Percentiles rank a stretch among this genome's conserved stretches.
Conservation (phyloP, 1,140 invertebrate species). For the Heliconius eleuchia region DNA sequence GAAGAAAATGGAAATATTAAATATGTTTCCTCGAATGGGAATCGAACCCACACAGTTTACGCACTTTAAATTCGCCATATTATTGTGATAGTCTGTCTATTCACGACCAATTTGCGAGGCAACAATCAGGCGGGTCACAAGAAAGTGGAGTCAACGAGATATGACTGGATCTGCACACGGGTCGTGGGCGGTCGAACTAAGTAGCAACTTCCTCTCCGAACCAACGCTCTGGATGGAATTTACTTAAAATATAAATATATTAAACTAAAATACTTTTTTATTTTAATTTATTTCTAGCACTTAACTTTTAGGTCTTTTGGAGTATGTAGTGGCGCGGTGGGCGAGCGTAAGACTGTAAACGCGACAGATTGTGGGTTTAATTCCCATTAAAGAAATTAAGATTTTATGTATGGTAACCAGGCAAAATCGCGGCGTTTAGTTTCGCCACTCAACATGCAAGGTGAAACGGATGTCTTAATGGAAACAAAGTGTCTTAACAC, state of each 20-base stretch:
- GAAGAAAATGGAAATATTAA: too few relatives aligned
- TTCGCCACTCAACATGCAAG: too few relatives aligned
- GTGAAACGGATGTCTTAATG: too few relatives aligned
- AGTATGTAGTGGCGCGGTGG: too few relatives aligned
- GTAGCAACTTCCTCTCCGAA: constrained; percentile 46
- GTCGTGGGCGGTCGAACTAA: constrained; percentile 44
- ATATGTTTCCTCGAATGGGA: too few relatives aligned
- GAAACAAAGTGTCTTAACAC: too few relatives aligned
- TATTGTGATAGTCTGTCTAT: constrained; percentile 10
- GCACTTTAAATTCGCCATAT: not conserved
- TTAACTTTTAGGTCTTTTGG: not conserved
- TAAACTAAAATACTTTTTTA: not conserved
- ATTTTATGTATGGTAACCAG: too few relatives aligned
- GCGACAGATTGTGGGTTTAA: too few relatives aligned
- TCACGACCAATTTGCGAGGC: constrained; percentile 19
- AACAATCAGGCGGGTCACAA: constrained; percentile 30
- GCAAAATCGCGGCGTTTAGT: too few relatives aligned
- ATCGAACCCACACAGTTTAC: too few relatives aligned
- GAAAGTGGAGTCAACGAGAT: constrained; percentile 42
- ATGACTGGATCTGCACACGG: constrained; percentile 29
- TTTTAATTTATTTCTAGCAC: not conserved
- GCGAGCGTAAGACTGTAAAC: too few relatives aligned
- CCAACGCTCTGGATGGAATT: constrained; percentile 13
- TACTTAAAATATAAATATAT: constrained; percentile 8
- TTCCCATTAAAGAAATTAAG: too few relatives aligned